Evolutionary conservation across 2,797 vertebrate genomes (phyloP).

Genomic region (Morus bassanus): DNA sequence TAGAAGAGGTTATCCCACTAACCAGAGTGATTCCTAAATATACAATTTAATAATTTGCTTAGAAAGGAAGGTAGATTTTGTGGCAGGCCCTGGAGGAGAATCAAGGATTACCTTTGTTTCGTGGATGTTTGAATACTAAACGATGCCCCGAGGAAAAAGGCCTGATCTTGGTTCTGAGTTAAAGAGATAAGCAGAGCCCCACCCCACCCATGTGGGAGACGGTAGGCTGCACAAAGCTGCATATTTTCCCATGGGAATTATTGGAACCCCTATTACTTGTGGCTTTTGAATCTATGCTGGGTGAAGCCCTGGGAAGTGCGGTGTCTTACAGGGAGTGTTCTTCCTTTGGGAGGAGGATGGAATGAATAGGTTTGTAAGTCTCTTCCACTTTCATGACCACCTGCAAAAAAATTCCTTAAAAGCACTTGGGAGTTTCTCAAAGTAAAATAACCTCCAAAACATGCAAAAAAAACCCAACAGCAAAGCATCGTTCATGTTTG

Average conservation of each 20-base stretch:
- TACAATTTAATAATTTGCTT: not conserved
- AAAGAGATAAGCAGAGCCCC: slow-evolving; percentile 40
- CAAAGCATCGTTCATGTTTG: not conserved
- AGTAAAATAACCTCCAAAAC: not conserved
- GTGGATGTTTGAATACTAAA: slow-evolving; percentile 27
- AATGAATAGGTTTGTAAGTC: not conserved
- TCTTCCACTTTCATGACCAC: not conserved
- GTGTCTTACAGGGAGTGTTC: not conserved
- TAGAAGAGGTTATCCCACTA: not conserved
- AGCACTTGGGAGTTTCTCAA: not conserved
- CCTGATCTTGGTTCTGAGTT: slow-evolving; percentile 29
- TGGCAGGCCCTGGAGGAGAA: not conserved
- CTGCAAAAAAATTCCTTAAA: not conserved
- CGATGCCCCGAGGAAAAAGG: not conserved
- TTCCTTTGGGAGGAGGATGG: not conserved
- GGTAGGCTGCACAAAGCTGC: not conserved
- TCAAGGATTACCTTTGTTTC: slow-evolving; percentile 12
- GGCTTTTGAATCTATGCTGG: not conserved
- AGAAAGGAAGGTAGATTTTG: not conserved
- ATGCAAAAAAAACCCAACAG: fast-evolving
- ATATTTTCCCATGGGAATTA: slow-evolving; percentile 58
- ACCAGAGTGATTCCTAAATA: not conserved
- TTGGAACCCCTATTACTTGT: not conserved
- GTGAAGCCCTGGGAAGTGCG: not conserved
- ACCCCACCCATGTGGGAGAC: not conserved